Percentiles rank a stretch among this genome's conserved stretches.
These are phyloP conservation scores for Malurus elegans DNA, from an alignment of 2,113 vertebrate species.

Conservation along the genomic window DNA sequence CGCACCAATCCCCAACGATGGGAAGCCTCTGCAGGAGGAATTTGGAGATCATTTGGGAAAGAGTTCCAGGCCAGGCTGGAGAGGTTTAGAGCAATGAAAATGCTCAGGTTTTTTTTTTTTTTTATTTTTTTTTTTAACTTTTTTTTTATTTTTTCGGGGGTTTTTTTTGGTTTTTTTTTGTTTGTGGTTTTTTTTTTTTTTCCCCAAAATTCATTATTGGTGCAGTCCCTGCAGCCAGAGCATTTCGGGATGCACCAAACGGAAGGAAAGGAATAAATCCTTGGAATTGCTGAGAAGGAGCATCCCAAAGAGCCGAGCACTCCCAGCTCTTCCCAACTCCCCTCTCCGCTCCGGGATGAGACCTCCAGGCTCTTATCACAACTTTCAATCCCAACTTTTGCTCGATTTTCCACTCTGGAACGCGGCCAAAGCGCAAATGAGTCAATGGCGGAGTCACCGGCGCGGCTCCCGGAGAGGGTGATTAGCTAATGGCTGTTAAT, in stretches of 20 bases:
- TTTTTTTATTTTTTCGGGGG: no score
- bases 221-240: not conserved
- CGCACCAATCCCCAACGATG: accelerated
- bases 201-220: not conserved
- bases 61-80: not conserved
- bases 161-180: no score
- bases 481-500: conserved; percentile 69
- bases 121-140: no score
- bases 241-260: accelerated
- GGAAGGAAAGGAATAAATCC: not conserved
- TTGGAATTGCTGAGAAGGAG: accelerated
- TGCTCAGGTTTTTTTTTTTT: no score
- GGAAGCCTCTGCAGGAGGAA: not conserved
- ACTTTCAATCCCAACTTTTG: not conserved
- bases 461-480: conserved; percentile 7
- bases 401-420: not conserved
- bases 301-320: accelerated
- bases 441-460: conserved; percentile 4
- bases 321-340: not conserved
- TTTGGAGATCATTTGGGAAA: not conserved
- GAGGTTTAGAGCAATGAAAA: not conserved
- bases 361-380: not conserved
- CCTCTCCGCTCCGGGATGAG: not conserved
- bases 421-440: conserved; percentile 1
- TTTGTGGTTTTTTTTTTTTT: no score